Conservation (phyloP, 1,140 invertebrate species). For the Ceratina australensis region DNA sequence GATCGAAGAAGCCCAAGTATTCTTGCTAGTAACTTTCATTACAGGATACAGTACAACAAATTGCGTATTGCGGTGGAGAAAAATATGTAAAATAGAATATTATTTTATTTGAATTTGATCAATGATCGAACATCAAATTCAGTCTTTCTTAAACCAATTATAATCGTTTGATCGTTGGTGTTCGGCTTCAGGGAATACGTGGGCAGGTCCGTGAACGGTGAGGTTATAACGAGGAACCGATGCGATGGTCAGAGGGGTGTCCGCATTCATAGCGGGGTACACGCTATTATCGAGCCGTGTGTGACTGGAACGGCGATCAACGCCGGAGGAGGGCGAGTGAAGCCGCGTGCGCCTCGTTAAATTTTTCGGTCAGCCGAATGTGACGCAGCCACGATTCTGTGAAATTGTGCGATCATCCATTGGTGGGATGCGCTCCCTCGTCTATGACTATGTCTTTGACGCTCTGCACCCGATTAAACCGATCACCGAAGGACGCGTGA, state of each 20-base stretch:
- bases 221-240: slow-evolving; percentile 34
- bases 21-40: no score
- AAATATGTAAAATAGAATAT: no score
- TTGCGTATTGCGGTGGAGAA: no score
- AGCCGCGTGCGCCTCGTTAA: slow-evolving; percentile 74
- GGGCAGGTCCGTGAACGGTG: neutral
- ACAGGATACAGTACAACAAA: no score
- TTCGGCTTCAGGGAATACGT: neutral
- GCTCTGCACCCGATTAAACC: neutral
- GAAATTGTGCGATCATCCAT: slow-evolving; percentile 71
- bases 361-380: slow-evolving; percentile 65
- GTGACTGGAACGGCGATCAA: slow-evolving; percentile 39
- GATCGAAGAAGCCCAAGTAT: no score
- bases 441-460: slow-evolving; percentile 15
- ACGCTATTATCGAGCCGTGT: slow-evolving; percentile 47
- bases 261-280: slow-evolving; percentile 14
- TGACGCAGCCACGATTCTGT: slow-evolving; percentile 62
- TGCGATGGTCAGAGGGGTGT: slow-evolving; percentile 20
- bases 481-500: neutral
- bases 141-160: no score
- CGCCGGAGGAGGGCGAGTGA: slow-evolving; percentile 24
- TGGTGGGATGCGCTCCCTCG: slow-evolving; percentile 34
- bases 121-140: no score
- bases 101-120: no score
- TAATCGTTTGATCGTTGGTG: neutral